These are phyloP conservation scores for Harpagifer antarcticus DNA, from an alignment of 2,797 vertebrate species.

Conservation along the genomic window DNA sequence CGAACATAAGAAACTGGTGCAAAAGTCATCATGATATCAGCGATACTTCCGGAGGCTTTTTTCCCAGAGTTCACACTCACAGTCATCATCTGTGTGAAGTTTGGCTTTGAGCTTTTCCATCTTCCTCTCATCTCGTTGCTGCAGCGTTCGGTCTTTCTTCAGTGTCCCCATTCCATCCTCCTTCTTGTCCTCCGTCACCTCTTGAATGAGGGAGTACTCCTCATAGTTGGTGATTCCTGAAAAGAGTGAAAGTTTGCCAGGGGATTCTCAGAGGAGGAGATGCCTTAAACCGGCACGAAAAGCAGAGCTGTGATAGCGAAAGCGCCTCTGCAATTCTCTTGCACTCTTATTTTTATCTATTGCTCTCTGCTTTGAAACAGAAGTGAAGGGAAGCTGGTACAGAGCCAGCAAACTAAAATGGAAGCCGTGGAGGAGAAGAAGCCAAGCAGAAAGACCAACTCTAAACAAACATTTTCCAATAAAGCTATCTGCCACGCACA, in stretches of 20 bases:
- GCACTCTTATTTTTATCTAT: conserved; percentile 25
- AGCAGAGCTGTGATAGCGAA: conserved; percentile 24
- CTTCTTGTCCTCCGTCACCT: conserved; percentile 93
- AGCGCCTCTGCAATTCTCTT: conserved; percentile 20
- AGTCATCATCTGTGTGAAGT: conserved; percentile 97
- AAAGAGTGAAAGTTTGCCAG: conserved; percentile 53
- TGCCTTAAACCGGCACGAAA: conserved; percentile 18
- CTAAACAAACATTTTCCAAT: conserved; percentile 75
- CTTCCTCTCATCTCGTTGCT: conserved; percentile 95
- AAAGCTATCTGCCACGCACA: conserved; percentile 71
- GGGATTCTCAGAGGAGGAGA: conserved; percentile 32
- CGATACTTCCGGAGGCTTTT: conserved; percentile 7
- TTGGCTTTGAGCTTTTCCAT: conserved; percentile 99
- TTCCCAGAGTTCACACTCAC: conserved; percentile 83
- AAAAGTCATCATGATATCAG: conserved; percentile 32
- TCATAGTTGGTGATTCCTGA: conserved; percentile 99
- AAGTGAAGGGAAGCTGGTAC: conserved; percentile 54
- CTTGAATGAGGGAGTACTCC: conserved; percentile 98
- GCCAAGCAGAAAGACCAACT: conserved; percentile 68
- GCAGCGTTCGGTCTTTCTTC: conserved; percentile 94
- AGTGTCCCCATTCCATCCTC: conserved; percentile 94
- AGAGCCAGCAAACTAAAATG: conserved; percentile 66
- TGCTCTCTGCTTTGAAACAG: conserved; percentile 44
- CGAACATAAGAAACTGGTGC: conserved; percentile 15
- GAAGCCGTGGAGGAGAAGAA: conserved; percentile 53